Evolutionary conservation across 2,113 vertebrate species (phyloP), one percentile per base, ranked within the genome.

Genomic region (Cynocephalus volans): DNA sequence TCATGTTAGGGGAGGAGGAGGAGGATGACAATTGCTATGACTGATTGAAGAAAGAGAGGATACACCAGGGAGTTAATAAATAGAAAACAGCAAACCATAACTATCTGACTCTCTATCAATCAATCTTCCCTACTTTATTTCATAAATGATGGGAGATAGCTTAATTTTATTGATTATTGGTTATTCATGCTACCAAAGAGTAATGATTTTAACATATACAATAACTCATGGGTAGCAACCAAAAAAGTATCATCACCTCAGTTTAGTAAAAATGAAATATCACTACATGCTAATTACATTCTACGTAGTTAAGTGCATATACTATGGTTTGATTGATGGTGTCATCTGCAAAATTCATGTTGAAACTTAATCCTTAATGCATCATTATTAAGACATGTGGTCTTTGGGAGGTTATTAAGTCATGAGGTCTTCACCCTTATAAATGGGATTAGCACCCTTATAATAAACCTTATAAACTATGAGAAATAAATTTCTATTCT

Each of bases 181-280:
- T n/a, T 92, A 48, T 60, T 94, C 5, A 24, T 85, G 26, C 13
- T 36, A 36, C n/a, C 12, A 12, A 87, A 79, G 4, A 80, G 23
- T n/a, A 73, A 94, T 94, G 54, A 90, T 77, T 93, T 88, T 21
- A 65, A 77, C 33, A n/a, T 64, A 82, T 52, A 33, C 4, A 58
- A 10, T 85, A 48, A 88, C 18, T 64, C 45, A 93, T 50, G 31
- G n/a, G 48, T 88, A 48, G 9, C 24, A 86, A 72, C 48, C 15
- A 52, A 33, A 93, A 86, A 69, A 21, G 33, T 82, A 13, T 72
- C 33, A 26, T 77, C 12, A 81, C 21, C 45, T 92, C 31, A 73
- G 24, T 73, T 62, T 69, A 70, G 36, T 83, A 87, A 81, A 96
- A 95, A 21, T 48, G 85, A 80, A 82, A 76, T 86, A 28, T 88